phyloP scores from a whole-genome alignment of 2,797 vertebrate species.

The Harpagifer antarcticus region DNA sequence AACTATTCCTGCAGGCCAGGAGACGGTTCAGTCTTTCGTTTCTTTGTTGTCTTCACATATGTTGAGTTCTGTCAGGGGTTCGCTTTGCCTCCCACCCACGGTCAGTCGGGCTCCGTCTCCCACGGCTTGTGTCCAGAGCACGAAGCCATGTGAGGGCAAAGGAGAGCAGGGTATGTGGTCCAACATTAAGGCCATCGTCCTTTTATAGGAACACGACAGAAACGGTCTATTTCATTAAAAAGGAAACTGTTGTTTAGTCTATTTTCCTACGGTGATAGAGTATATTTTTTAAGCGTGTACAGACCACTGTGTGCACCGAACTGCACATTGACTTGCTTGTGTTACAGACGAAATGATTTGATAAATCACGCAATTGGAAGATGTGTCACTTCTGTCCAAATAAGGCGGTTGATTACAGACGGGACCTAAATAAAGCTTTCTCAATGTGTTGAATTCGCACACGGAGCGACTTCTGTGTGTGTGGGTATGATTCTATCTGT shows the following conservation, averaged over 20 bases:
- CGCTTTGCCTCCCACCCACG: conserved; percentile 65
- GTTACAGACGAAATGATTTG: conserved; percentile 49
- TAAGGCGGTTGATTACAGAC: conserved; percentile 32
- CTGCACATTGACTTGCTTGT: conserved; percentile 31
- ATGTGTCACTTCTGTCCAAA: conserved; percentile 42
- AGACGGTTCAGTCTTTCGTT: conserved; percentile 40
- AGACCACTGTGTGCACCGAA: conserved; percentile 28
- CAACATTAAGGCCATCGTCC: not conserved
- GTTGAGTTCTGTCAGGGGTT: conserved; percentile 52
- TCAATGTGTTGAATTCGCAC: not conserved
- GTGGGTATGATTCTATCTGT: not conserved
- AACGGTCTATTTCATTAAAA: conserved; percentile 4
- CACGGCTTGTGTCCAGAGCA: conserved; percentile 41
- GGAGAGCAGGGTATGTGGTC: conserved; percentile 16
- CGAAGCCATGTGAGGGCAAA: conserved; percentile 50
- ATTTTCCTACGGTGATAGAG: conserved; percentile 23
- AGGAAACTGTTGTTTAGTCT: conserved; percentile 41
- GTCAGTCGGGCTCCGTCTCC: conserved; percentile 47
- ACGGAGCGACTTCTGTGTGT: conserved; percentile 10
- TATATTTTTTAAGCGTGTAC: conserved; percentile 24
- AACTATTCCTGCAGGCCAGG: conserved; percentile 77
- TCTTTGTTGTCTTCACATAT: conserved; percentile 29
- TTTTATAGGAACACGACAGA: conserved; percentile 12
- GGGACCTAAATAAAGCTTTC: conserved; percentile 12
- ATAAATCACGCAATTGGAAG: conserved; percentile 53